These are phyloP conservation scores for Nothobranchius furzeri DNA, from an alignment of 2,113 vertebrate species.

Conservation along the genomic window DNA sequence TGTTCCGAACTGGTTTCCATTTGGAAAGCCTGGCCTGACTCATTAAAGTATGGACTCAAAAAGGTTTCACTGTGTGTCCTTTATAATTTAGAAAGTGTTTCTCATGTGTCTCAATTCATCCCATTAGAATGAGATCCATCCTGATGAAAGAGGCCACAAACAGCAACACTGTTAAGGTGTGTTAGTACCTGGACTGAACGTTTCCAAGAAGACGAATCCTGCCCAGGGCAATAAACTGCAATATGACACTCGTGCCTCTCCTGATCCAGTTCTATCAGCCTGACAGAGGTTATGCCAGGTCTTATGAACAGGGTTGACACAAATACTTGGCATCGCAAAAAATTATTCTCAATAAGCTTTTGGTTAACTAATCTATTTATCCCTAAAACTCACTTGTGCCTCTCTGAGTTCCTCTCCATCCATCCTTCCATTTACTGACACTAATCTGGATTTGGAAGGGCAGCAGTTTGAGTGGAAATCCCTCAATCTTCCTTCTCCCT, in stretches of 20 bases:
- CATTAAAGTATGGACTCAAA: not conserved
- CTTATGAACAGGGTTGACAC: not conserved
- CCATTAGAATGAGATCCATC: not conserved
- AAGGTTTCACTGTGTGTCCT: not conserved
- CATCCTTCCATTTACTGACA: not conserved
- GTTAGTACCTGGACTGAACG: not conserved
- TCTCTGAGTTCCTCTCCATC: not conserved
- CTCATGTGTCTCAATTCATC: not conserved
- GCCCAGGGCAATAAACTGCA: not conserved
- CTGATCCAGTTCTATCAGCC: not conserved
- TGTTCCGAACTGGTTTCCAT: not conserved
- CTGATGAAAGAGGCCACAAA: not conserved
- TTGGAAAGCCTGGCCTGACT: not conserved
- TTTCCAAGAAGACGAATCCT: not conserved
- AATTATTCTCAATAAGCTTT: not conserved
- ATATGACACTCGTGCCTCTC: not conserved
- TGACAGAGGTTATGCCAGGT: not conserved
- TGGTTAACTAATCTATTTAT: not conserved
- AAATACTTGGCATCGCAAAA: not conserved
- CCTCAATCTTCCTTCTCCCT: not conserved
- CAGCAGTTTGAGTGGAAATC: not conserved
- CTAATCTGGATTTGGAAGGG: not conserved
- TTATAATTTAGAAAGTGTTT: not conserved
- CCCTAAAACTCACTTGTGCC: not conserved
- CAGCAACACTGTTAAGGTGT: too few species aligned